These are phyloP conservation scores for Parotia lawesii DNA, from an alignment of 2,113 vertebrate species.

Conservation along the genomic window DNA sequence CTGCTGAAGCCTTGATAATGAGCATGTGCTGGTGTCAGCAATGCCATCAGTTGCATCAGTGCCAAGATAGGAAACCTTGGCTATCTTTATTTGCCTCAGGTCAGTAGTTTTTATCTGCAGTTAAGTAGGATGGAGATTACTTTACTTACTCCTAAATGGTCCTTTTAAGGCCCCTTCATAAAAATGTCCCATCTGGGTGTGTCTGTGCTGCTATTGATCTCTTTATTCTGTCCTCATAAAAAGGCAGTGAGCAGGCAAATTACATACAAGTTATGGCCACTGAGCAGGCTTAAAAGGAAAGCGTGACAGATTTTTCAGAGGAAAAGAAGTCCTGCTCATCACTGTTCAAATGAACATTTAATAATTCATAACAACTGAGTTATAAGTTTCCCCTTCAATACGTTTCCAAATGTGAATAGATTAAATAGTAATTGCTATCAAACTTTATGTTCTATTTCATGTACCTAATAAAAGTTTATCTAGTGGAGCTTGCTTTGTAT, in stretches of 20 bases:
- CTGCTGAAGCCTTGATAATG: background rate
- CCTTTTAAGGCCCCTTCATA: conserved; percentile 16
- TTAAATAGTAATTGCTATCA: conserved; percentile 74
- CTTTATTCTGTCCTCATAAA: conserved; percentile 40
- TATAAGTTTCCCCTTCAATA: conserved; percentile 71
- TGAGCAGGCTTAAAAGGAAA: background rate
- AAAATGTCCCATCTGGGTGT: background rate
- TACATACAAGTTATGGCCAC: conserved; percentile 33
- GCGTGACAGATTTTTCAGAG: background rate
- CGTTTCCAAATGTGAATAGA: conserved; percentile 69
- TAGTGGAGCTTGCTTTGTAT: conserved; percentile 66
- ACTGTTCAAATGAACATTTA: conserved; percentile 66
- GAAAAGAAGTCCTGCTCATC: conserved; percentile 29
- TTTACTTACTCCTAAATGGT: conserved; percentile 35
- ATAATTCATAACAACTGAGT: conserved; percentile 75
- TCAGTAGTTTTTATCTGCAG: conserved; percentile 10
- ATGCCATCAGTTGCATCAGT: background rate
- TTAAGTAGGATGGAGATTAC: background rate
- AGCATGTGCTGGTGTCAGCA: background rate
- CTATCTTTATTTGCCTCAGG: background rate
- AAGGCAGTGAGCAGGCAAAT: conserved; percentile 17
- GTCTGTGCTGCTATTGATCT: background rate
- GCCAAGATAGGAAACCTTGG: background rate
- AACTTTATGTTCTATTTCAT: conserved; percentile 76
- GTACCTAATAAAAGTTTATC: conserved; percentile 75